Evolutionary conservation across 2,113 vertebrate genomes (phyloP), one percentile per base, ranked within the genome.

Genomic region (Blennius ocellaris): DNA sequence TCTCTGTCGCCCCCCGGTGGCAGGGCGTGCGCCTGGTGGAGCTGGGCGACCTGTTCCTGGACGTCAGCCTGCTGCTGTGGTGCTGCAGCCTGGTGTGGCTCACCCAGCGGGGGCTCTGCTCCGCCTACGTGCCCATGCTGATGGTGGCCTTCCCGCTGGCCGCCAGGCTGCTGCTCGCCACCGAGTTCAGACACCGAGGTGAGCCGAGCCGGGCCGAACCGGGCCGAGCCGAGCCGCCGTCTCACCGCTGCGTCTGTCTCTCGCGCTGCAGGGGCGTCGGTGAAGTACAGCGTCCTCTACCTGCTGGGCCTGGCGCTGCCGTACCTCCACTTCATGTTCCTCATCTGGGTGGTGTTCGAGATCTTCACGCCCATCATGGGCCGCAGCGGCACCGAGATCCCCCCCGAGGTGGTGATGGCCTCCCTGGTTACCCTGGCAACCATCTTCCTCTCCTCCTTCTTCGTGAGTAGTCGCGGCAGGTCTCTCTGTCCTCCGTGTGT

Each of bases 281-380:
- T 94, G 57, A 96, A 94, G 73, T 98, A 97, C 84, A 79, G 96
- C 7, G 43, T 90, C 6, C 74, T 96, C 54, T 99, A 98, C 76
- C 82, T 99, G 77, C 40, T 95, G 76, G 97, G 97, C 30, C 93
- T 99, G 92, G 94, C 95, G 48, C 36, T 96, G 83, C 97, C 98
- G 0, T 97, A 99, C 14, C 53, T 98, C 10, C 97, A 98, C 84
- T 91, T 95, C 69, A 88, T 97, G 83, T 99, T 99, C 81, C 94
- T 99, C 65, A 95, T 96, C 81, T 98, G 97, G 96, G 94, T 96
- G 38, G 93, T 98, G 40, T 99, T 98, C 91, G 98, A 99, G 90
- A 98, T 99, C 92, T 98, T 99, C 79, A 95, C 95, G 0, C 98
- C 98, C 56, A 97, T 99, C 69, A 94, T 98, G 89, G 98, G 98